A percentile compares a stretch with the other conserved stretches of the same genome.
Evolutionary conservation across 2,113 vertebrate genomes (phyloP).

Genomic region (Procavia capensis): DNA sequence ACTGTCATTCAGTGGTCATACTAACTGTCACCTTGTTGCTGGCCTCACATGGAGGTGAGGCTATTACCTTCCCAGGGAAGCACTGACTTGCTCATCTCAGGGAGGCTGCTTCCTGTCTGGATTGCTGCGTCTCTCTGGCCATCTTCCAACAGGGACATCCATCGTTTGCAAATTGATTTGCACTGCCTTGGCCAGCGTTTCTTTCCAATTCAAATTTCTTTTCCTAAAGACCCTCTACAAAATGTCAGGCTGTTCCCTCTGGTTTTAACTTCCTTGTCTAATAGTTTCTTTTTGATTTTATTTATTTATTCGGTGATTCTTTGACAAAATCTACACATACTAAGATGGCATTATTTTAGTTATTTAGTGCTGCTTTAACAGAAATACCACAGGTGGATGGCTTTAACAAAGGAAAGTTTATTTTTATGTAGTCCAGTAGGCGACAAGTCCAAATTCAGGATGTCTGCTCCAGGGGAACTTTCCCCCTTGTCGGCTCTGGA

Average conservation of each 20-base stretch:
- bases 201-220: conserved; percentile 56
- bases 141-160: conserved; percentile 67
- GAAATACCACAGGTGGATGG: too few relatives aligned
- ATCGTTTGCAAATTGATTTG: conserved; percentile 63
- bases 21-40: conserved; percentile 56
- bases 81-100: conserved; percentile 52
- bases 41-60: conserved; percentile 38
- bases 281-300: not conserved
- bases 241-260: not conserved
- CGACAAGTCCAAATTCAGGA: too few relatives aligned
- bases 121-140: conserved; percentile 60
- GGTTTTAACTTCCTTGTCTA: not conserved
- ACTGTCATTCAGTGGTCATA: conserved; percentile 55
- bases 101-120: conserved; percentile 62
- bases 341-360: too few relatives aligned
- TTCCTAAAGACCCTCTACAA: conserved; percentile 1
- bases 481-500: too few relatives aligned
- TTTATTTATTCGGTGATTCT: not conserved
- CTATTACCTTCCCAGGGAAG: conserved; percentile 69
- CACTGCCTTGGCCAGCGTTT: conserved; percentile 18
- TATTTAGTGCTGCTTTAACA: too few relatives aligned
- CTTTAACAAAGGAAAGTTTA: too few relatives aligned
- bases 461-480: too few relatives aligned
- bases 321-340: not conserved
- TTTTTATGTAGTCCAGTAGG: too few relatives aligned